Base-by-base conservation (phyloP, 2,888 invertebrate species). In the Miltochrista miniata region DNA sequence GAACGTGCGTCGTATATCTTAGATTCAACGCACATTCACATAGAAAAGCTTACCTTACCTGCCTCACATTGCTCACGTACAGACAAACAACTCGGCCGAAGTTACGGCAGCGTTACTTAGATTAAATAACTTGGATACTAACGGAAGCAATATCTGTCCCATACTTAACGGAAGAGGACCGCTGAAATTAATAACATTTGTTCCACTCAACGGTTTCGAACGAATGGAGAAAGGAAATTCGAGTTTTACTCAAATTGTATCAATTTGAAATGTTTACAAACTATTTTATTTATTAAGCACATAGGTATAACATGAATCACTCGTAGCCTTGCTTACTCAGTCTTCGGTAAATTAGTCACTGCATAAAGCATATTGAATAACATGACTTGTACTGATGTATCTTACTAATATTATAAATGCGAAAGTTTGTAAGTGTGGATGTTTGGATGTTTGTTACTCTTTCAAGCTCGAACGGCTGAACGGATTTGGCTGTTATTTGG, bases 101-200 rank as follows among this genome's bases (percentile, higher is more conserved):
- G 62, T 67, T 67, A 65, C 54, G 51, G 51, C 61, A 49, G 55
- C 70, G 61, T 69, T 69, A 63, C 70, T 69, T 69, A 69, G 70
- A 68, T 68, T 61, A 68, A 68, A 68, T 68, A 68, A 68, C 70
- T 68, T 68, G 59, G 67, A 59, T 69, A 66, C 59, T 66, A 63
- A 63, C 55, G 59, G 60, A 57, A 53, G 60, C 63, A 69, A 68
- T 68, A 68, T 69, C 67, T 68, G 67, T 69, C 67, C 53, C 68
- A 63, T 59, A 48, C 43, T 47, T 52, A 51, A 59, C 45, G 42
- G 49, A 48, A 44, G 44, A 52, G 67, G 36, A 31, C 44, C 55
- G 44, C 50, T 49, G 45, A 52, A 52, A 69, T 66, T 63, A 63
- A 68, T 69, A 61, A 57, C 57, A 54, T 69, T 68, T 69, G 63